Evolutionary conservation across 1,140 invertebrate species (phyloP).

Genomic region (Philopotamus ludificatus): DNA sequence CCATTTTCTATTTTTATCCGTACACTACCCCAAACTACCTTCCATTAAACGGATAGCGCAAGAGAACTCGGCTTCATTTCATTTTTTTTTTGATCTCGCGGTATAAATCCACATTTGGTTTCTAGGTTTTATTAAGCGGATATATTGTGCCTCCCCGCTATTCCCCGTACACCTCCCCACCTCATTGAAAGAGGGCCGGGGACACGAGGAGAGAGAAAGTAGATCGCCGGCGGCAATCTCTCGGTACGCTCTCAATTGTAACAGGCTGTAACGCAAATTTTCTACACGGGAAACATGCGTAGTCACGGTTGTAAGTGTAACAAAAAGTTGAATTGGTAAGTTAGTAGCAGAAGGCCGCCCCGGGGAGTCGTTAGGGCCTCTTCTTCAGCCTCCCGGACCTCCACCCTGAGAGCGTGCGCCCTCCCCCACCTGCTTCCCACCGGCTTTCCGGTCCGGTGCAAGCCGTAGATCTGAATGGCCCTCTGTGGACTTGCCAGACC

Average conservation of each 20-base stretch:
- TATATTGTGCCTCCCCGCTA: neutral
- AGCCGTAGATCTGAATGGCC: neutral
- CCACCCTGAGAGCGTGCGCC: neutral
- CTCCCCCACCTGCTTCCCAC: neutral
- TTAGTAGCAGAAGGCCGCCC: slow-evolving; percentile 40
- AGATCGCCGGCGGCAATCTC: slow-evolving; percentile 7
- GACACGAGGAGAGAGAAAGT: neutral
- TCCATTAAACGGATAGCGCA: neutral
- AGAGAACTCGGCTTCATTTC: neutral
- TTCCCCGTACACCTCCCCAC: neutral
- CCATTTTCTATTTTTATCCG: neutral
- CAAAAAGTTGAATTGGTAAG: slow-evolving; percentile 43
- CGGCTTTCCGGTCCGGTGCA: neutral
- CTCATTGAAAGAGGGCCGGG: neutral
- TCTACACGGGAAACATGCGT: slow-evolving; percentile 33
- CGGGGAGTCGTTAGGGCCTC: slow-evolving; percentile 36
- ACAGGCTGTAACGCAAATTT: slow-evolving; percentile 22
- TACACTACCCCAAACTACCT: neutral
- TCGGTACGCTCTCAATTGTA: slow-evolving; percentile 3
- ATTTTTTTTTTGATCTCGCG: neutral
- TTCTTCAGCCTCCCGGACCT: slow-evolving; percentile 6
- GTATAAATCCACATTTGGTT: neutral
- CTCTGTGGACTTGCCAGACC: slow-evolving; percentile 26
- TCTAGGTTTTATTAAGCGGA: neutral
- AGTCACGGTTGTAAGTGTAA: slow-evolving; percentile 36